Conservation (phyloP, 2,797 vertebrate genomes). For the Fundulus diaphanus region DNA sequence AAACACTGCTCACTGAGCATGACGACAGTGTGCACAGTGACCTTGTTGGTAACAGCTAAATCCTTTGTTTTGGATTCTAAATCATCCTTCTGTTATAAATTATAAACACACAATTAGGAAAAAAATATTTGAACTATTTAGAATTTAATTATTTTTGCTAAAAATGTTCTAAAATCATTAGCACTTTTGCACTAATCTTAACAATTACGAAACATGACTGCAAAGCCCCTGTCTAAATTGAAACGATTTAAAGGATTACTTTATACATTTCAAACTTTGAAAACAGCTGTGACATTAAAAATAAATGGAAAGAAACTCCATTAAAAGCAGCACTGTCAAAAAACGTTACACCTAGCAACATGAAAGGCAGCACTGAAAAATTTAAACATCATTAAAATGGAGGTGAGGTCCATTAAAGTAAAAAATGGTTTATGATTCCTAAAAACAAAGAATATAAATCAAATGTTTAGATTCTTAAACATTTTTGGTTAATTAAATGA, state of each 20-base stretch:
- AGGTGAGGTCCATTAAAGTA: conserved; percentile 8
- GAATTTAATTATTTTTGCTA: not conserved
- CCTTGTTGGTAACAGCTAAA: conserved; percentile 1
- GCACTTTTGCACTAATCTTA: not conserved
- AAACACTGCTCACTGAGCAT: conserved; percentile 16
- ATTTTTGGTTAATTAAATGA: conserved; percentile 8
- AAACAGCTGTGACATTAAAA: conserved; percentile 53
- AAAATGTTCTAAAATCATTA: not conserved
- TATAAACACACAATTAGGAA: not conserved
- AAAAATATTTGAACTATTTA: not conserved
- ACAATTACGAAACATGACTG: not conserved
- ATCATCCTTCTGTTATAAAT: not conserved
- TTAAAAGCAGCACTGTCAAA: conserved; percentile 45
- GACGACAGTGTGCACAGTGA: not conserved
- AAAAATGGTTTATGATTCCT: not conserved
- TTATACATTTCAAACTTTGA: conserved; percentile 27
- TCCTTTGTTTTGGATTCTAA: not conserved
- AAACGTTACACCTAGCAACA: conserved; percentile 22
- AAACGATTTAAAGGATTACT: conserved; percentile 17
- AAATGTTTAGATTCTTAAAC: not conserved
- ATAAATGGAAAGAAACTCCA: conserved; percentile 30
- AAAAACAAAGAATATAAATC: not conserved
- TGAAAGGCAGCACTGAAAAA: conserved; percentile 29
- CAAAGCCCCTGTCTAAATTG: not conserved
- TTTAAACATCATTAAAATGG: conserved; percentile 35